These are phyloP conservation scores for Whitmania pigra DNA, from an alignment of 1,140 invertebrate species.

Conservation along the genomic window DNA sequence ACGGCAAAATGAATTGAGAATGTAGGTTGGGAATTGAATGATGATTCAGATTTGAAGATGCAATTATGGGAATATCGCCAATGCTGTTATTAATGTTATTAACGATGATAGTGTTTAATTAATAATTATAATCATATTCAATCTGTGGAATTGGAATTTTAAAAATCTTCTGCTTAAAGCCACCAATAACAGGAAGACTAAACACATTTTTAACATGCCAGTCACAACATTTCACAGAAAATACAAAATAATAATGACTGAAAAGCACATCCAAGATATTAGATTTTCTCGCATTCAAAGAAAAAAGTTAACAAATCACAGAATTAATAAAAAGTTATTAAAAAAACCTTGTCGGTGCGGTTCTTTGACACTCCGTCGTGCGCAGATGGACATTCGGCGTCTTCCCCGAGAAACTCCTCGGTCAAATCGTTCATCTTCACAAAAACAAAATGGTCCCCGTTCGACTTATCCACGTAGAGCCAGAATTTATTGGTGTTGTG, in stretches of 20 bases:
- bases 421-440: constrained; percentile 15
- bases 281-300: too few species aligned
- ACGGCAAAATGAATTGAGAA: neutral
- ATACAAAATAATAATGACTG: too few species aligned
- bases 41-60: neutral
- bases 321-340: constrained; percentile 16
- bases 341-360: constrained; percentile 25
- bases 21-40: neutral
- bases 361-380: constrained; percentile 27
- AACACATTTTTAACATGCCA: too few species aligned
- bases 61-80: too few species aligned
- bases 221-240: too few species aligned
- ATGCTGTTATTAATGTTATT: too few species aligned
- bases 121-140: too few species aligned
- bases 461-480: constrained; percentile 32
- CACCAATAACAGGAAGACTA: too few species aligned
- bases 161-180: too few species aligned
- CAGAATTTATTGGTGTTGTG: constrained; percentile 31
- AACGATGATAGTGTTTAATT: too few species aligned
- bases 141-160: too few species aligned
- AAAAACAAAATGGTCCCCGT: constrained; percentile 20
- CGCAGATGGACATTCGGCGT: neutral
- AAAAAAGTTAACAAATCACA: neutral
- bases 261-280: too few species aligned
- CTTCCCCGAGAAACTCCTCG: neutral